These are phyloP conservation scores for Lepidurus apus DNA, from an alignment of 1,140 invertebrate species.

Conservation along the genomic window DNA sequence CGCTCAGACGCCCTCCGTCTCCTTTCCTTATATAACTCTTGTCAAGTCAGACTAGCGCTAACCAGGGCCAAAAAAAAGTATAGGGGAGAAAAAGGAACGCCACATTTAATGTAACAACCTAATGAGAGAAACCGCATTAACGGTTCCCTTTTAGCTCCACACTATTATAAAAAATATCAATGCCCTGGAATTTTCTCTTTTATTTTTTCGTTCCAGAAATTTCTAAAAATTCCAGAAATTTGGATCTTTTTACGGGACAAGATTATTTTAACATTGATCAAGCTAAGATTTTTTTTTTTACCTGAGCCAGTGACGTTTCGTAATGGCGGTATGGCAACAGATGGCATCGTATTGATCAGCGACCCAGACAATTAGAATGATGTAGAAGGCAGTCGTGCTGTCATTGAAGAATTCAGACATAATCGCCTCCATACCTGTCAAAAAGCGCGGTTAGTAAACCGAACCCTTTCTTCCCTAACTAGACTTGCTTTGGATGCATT, in stretches of 20 bases:
- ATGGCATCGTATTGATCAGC: conserved; percentile 98
- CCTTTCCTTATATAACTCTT: conserved; percentile 15
- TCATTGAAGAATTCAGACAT: conserved; percentile 99
- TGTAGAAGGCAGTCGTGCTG: conserved; percentile 96
- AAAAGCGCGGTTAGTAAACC: conserved; percentile 38
- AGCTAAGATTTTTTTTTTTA: conserved; percentile 48
- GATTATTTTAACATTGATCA: not conserved
- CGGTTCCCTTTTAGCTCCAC: not conserved
- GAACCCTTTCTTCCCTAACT: conserved; percentile 17
- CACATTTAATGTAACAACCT: not conserved
- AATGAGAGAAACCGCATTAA: not conserved
- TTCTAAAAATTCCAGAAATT: too few species aligned
- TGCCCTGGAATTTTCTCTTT: too few species aligned
- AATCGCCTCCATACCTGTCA: conserved; percentile 97
- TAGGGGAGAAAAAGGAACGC: not conserved
- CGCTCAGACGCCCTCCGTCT: conserved; percentile 13
- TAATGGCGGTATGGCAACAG: conserved; percentile 92
- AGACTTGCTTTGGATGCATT: not conserved
- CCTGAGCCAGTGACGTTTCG: conserved; percentile 92
- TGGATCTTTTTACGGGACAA: not conserved
- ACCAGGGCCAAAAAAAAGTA: not conserved
- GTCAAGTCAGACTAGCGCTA: not conserved
- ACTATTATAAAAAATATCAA: not conserved
- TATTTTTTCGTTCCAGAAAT: too few species aligned
- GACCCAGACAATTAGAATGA: conserved; percentile 97